Evolutionary conservation across 1,140 invertebrate species (phyloP), one percentile per base, ranked within the genome.

Genomic region (Antheraea mylitta): DNA sequence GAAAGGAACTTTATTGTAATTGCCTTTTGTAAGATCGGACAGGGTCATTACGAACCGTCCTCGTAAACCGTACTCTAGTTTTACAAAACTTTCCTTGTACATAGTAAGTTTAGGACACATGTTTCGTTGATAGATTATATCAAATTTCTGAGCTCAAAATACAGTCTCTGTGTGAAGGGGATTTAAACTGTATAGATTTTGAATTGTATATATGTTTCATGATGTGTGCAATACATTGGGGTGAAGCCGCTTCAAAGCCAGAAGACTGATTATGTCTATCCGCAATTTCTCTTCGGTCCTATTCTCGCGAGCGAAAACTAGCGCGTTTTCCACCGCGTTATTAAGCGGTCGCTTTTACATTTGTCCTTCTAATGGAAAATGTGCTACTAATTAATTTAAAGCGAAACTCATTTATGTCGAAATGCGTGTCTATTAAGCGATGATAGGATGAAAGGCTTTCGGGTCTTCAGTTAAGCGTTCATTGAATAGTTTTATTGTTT

Each of bases 1-100:
- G 88, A 91, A 91, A 89, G 86, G 80, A 90, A 90, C 86, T 91
- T 90, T 91, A 92, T 91, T 91, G 90, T 91, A 92, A 92, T 92
- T 91, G 90, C 86, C 85, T 91, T 91, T 91, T 85, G 86, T 86
- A 87, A 92, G 91, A 92, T 91, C 83, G 84, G 83, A 85, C 84
- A 80, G 87, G 83, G 87, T 90, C 85, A 88, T 89, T 89, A 85
- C 79, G 76, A 80, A 82, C 82, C 80, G 80, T 84, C 79, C 81
- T 85, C 74, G 74, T 74, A 75, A 69, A 69, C 75, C 66, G 69
- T 77, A 74, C 78, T 77, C 71, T 79, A 73, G 76, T 82, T 83
- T 79, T 78, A 77, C 78, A 72, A 81, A 83, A 80, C 74, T 82
- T 83, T 82, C 77, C 75, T 79, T 71, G 69, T 64, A 74, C 60